Evolutionary conservation across 2,888 invertebrate genomes (phyloP).

Genomic region (Troilus luridus): DNA sequence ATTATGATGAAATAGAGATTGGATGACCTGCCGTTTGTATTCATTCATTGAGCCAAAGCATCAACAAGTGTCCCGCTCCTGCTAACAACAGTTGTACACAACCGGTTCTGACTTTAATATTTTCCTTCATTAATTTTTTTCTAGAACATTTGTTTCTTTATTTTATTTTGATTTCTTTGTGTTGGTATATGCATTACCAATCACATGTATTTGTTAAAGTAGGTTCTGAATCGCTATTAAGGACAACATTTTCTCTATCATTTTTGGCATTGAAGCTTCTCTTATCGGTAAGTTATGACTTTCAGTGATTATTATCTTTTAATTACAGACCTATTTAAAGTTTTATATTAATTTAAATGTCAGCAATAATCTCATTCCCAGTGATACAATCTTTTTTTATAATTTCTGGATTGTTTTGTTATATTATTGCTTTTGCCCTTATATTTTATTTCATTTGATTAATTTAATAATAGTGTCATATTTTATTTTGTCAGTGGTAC

Average conservation of each 20-base stretch:
- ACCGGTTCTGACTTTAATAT: not conserved
- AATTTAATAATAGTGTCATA: not conserved
- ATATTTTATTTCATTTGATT: not conserved
- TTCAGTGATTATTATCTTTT: not conserved
- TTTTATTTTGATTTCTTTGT: not conserved
- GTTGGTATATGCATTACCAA: not conserved
- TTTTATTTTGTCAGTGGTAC: not conserved
- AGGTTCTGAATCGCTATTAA: not conserved
- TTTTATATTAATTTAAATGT: not conserved
- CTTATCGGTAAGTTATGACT: not conserved
- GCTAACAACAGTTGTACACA: not conserved
- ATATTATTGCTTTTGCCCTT: not conserved
- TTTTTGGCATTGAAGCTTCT: not conserved
- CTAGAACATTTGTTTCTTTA: not conserved
- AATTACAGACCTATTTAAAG: not conserved
- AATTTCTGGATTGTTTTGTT: not conserved
- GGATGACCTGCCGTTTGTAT: not conserved
- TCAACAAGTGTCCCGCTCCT: conserved; percentile 43
- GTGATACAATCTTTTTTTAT: not conserved
- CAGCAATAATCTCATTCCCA: not conserved
- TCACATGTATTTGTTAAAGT: not conserved
- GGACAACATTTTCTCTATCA: not conserved
- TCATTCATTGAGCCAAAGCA: conserved; percentile 30
- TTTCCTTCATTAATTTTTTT: not conserved
- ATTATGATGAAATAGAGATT: not conserved